phyloP scores from a whole-genome alignment of 2,888 invertebrate genomes.

The Oscheius sp. region DNA sequence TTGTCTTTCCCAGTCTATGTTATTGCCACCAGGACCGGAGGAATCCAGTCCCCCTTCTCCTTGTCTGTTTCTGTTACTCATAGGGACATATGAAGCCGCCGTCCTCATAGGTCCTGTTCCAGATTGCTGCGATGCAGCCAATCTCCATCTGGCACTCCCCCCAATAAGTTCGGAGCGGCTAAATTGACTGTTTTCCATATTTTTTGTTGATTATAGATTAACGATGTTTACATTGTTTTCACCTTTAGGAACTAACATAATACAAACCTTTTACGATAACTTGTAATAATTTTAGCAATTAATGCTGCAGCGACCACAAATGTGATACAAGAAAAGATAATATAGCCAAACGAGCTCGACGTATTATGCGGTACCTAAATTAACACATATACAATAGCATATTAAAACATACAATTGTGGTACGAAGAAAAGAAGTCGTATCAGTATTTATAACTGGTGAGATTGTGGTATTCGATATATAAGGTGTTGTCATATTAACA shows the following conservation, averaged over 20 bases:
- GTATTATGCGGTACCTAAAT: no score
- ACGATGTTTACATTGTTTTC: neutral
- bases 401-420: no score
- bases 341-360: no score
- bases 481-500: no score
- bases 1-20: slow-evolving; percentile 64
- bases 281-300: slow-evolving; percentile 55
- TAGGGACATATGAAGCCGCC: slow-evolving; percentile 29
- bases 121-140: slow-evolving; percentile 46
- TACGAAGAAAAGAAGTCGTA: no score
- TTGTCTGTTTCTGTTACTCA: slow-evolving; percentile 15
- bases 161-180: slow-evolving; percentile 47
- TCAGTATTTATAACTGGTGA: no score
- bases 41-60: slow-evolving; percentile 43
- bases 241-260: neutral
- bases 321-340: slow-evolving; percentile 52
- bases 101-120: slow-evolving; percentile 22
- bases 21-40: slow-evolving; percentile 44
- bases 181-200: neutral
- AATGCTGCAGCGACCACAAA: slow-evolving; percentile 55
- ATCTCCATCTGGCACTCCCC: slow-evolving; percentile 49
- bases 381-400: no score
- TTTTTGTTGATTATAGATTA: neutral
- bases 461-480: no score
- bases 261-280: slow-evolving; percentile 51